Base-by-base conservation (phyloP, 2,797 vertebrate species). In the Falco biarmicus region DNA sequence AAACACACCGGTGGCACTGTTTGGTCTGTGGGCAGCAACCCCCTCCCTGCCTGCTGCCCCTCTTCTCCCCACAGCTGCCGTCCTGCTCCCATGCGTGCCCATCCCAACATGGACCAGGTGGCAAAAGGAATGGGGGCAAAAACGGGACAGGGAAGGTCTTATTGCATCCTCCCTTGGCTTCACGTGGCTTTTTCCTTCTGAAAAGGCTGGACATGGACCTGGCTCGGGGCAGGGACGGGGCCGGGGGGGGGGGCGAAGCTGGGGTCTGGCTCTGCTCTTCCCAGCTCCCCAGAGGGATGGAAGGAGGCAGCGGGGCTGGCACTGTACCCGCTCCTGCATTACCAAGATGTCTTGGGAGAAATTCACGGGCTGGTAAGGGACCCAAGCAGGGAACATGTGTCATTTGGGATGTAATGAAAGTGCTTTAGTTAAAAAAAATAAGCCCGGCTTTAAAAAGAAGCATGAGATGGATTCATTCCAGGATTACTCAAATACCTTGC, bases 401-500 rank as follows among this genome's bases (percentile, higher is more conserved):
- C 83, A 53, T 84, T 88, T 1, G 10, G 70, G 91, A 71, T 80
- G 80, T n/a, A 64, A 81, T 81, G 31, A 32, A 90, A 90, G 73
- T 68, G 63, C 83, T 94, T 91, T 34, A 68, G 79, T 75, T 82
- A 59, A 79, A 90, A 92, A 93, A 86, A 51, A 87, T 18, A 84
- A 95, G 29, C 22, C 25, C 60, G 51, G 59, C 76, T 96, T 95
- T 87, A 76, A 80, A 95, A 93, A 77, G 86, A 90, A 95, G 32
- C 86, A 88, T 71, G 94, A 95, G 92, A 97, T 92, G 92, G 94
- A 96, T 97, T 91, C 76, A 91, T 64, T 95, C 92, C 91, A 96
- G 84, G 96, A 95, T 96, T 96, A 96, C 71, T 90, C 91, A 95
- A 95, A 97, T 95, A 93, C 66, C 53, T 95, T 93, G 93, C 96